Percentiles rank a stretch among this genome's conserved stretches.
These are phyloP conservation scores for Atrina japonica DNA, from an alignment of 2,888 invertebrate species.

Conservation along the genomic window DNA sequence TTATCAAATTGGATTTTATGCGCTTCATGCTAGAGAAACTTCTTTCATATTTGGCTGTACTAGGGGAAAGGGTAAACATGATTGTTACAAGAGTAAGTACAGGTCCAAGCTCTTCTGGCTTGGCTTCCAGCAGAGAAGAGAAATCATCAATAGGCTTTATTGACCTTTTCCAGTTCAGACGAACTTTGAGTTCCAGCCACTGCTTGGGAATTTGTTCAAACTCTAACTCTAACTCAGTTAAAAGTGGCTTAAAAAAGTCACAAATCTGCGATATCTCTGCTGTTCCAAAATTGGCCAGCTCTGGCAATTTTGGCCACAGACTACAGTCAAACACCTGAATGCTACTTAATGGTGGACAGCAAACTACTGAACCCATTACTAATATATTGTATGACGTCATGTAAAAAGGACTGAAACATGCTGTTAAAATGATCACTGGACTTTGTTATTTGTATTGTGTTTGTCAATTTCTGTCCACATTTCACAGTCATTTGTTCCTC, in stretches of 20 bases:
- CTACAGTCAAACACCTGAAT: constrained; percentile 6
- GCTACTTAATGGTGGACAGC: neutral
- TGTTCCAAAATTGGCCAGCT: neutral
- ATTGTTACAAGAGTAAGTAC: constrained; percentile 1
- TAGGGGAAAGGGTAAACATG: neutral
- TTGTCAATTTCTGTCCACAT: neutral
- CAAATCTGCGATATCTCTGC: neutral
- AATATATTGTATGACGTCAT: neutral
- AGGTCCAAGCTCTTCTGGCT: neutral
- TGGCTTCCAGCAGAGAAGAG: constrained; percentile 4
- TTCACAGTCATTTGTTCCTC: neutral
- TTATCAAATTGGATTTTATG: neutral
- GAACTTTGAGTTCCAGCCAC: constrained; percentile 11
- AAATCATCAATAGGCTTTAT: neutral
- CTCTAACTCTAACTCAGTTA: neutral
- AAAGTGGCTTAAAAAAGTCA: constrained; percentile 1
- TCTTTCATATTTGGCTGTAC: constrained; percentile 19
- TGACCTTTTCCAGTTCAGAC: neutral
- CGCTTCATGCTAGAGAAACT: constrained; percentile 3
- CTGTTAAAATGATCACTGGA: neutral
- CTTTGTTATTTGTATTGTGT: neutral
- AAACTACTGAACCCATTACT: neutral
- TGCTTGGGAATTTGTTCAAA: neutral
- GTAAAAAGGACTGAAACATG: neutral
- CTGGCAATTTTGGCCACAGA: neutral